phyloP scores from a whole-genome alignment of 1,140 invertebrate genomes.

The Halesus radiatus region DNA sequence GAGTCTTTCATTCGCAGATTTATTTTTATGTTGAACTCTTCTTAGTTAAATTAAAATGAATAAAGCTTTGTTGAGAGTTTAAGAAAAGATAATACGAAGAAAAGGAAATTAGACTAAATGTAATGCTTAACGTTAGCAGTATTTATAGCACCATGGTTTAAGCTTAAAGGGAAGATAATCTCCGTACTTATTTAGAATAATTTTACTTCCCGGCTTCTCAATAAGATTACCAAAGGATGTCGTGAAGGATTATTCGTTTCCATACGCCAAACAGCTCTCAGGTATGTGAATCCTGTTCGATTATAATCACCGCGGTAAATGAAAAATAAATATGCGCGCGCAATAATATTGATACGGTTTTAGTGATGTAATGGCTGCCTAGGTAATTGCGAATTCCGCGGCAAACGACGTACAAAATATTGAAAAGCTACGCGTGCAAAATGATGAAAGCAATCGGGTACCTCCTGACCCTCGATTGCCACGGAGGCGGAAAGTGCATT shows the following conservation, averaged over 20 bases:
- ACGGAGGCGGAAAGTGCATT: constrained; percentile 37
- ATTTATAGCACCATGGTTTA: background rate
- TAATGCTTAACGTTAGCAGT: background rate
- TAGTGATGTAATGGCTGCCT: constrained; percentile 1
- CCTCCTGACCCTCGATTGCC: constrained; percentile 1
- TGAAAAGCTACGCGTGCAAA: background rate
- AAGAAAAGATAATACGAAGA: background rate
- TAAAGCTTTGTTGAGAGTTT: background rate
- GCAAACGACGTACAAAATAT: background rate
- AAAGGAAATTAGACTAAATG: background rate
- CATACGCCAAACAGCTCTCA: background rate
- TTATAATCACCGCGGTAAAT: background rate
- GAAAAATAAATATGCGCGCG: background rate
- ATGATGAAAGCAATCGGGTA: constrained; percentile 1
- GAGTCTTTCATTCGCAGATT: background rate
- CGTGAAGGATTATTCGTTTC: constrained; percentile 7
- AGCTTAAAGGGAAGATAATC: background rate
- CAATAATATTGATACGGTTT: constrained; percentile 20
- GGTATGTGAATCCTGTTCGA: background rate
- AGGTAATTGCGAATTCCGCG: background rate
- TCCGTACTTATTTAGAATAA: background rate
- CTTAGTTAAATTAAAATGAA: background rate
- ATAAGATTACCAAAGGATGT: background rate
- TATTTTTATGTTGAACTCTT: constrained; percentile 1
- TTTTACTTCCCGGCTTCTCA: background rate